Evolutionary conservation across 2,888 invertebrate genomes (phyloP), one percentile per base, ranked within the genome.

Genomic region (Drosophila lacicola): DNA sequence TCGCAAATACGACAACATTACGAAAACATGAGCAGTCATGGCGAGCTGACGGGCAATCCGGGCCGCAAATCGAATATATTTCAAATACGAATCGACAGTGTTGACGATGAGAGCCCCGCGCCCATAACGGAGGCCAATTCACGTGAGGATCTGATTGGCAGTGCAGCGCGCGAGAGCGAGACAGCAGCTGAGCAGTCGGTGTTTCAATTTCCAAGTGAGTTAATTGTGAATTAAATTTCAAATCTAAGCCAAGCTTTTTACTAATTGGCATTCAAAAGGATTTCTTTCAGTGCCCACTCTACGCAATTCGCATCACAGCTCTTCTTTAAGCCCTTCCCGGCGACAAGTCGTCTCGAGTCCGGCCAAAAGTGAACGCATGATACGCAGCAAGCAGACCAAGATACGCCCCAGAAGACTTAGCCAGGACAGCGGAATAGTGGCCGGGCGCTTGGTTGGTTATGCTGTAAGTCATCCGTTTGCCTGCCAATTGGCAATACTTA

Each of bases 401-500:
- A 41, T 84, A 33, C 82, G 88, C n/a, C 69, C 84, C 10, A 72
- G 92, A 66, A 78, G 92, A 70, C 86, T 91, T 37, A 92, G 92
- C 66, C 92, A 92, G 64, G 92, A 92, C 64, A 92, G 92, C 41
- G 92, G 91, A 19, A 92, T 92, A 42, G 91, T 90, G 29, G 86
- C 91, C 2, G 91, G 91, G 4, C 91, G 90, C 46, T 70, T 90
- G 17, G 80, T 88, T 42, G 78, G 83, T 36, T 83, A 88, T 56
- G 84, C 70, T 47, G 91, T 91, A 73, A 86, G 91, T 70, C 0
- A 17, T 2, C 13, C 2, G 10, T 10, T 42, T 19, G 6, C 9
- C 8, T 13, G 9, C 8, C 14, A 17, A 29, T n/a, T 29, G 29
- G 8, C 29, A 29, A 2, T 21, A 10, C 11, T 14, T 11, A 8